Base-by-base conservation (phyloP, 2,113 vertebrate species). In the Poecilia latipinna region DNA sequence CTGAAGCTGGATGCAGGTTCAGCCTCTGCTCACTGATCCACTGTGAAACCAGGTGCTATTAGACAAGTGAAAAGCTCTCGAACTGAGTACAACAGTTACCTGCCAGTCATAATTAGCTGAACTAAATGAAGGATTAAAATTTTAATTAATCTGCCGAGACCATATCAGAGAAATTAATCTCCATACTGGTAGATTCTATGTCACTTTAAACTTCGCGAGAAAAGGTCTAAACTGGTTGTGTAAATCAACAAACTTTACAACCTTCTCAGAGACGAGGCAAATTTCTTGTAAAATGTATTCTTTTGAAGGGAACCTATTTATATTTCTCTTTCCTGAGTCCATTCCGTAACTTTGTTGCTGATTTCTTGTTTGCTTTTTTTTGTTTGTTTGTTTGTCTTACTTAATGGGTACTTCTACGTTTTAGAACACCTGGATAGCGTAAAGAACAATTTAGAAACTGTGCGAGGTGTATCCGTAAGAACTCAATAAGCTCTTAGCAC, bases 11-110 rank as follows among this genome's bases (percentile, higher is more conserved):
- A 75, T 82, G 83, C 80, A 65, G 24, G 74, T 74, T 24, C 79
- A 70, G 85, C 80, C 83, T 86, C 83, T 85, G 79, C 85, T 91
- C 74, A 67, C 84, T 88, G 85, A 91, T 91, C 90, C 94, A 95
- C 93, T 94, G 94, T 95, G 94, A 95, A 94, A 93, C 86, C 85
- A 92, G 94, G 94, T 94, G 94, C 94, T 95, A 93, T 86, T 87
- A 89, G 84, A 92, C 74, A 65, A 75, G 68, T 48, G 65, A 85
- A 82, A 72, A 75, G 75, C 83, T 86, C 71, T 37, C 73, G 80
- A 86, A 86, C 48, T 79, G 80, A 67, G 83, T 33, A 68, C 72
- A 82, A 42, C 37, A 62, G 71, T 85, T 71, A 74, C 10, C 74
- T 64, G 11, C 54, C 54, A 54, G 61, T 65, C 66, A 57, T 57